phyloP scores from a whole-genome alignment of 2,113 vertebrate species.

The Diphyllodes magnificus region DNA sequence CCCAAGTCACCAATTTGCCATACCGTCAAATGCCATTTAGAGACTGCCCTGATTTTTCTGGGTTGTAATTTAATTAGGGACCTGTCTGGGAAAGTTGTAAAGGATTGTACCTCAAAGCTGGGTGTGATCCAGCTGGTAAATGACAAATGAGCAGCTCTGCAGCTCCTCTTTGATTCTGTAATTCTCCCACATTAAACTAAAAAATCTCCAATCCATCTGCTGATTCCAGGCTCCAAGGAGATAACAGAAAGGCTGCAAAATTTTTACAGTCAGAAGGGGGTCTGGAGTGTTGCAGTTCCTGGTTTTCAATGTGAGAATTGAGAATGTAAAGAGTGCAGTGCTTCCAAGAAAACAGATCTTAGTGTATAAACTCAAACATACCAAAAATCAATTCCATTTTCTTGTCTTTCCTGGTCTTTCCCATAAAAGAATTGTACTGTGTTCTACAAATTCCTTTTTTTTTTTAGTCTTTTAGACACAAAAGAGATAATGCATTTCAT shows the following conservation, averaged over 20 bases:
- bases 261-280: neutral
- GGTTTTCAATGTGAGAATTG: neutral
- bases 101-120: neutral
- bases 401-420: neutral
- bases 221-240: neutral
- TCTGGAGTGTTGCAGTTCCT: neutral
- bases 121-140: neutral
- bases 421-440: neutral
- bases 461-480: neutral
- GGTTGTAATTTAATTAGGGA: neutral
- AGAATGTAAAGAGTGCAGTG: neutral
- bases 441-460: neutral
- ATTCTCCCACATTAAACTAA: neutral
- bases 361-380: neutral
- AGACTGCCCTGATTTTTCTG: neutral
- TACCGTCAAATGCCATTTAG: neutral
- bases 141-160: neutral
- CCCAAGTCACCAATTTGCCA: neutral
- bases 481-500: neutral
- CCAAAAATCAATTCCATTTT: neutral
- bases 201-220: neutral
- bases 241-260: neutral
- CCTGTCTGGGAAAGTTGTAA: neutral
- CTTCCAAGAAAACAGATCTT: neutral
- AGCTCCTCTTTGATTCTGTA: neutral